Percentiles rank a stretch among this genome's conserved stretches.
Evolutionary conservation across 2,113 vertebrate species (phyloP).

Genomic region (Chionodraco myersi): DNA sequence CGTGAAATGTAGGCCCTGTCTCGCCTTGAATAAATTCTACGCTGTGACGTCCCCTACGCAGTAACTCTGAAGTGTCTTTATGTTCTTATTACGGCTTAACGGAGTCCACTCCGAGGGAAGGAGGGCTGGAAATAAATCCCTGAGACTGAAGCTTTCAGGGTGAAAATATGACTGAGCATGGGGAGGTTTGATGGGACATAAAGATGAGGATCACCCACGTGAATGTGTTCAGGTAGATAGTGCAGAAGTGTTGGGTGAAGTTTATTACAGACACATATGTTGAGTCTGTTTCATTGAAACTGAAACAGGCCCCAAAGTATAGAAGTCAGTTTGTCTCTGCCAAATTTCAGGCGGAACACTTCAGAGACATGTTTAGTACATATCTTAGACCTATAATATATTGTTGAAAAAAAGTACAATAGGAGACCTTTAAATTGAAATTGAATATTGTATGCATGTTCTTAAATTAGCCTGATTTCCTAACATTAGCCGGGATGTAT

Average conservation of each 20-base stretch:
- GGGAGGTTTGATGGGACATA: slow-evolving; percentile 34
- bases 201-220: slow-evolving; percentile 56
- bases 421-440: too few relatives aligned
- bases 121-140: slow-evolving; percentile 50
- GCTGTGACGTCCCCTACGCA: slow-evolving; percentile 32
- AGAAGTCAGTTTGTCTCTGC: not conserved
- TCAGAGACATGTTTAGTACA: too few relatives aligned
- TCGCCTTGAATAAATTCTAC: slow-evolving; percentile 66
- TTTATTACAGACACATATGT: slow-evolving; percentile 4
- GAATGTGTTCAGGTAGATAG: not conserved
- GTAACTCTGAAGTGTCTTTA: slow-evolving; percentile 66
- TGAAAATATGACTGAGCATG: slow-evolving; percentile 16
- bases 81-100: slow-evolving; percentile 70
- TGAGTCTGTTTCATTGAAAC: slow-evolving; percentile 2
- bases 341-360: too few relatives aligned
- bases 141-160: slow-evolving; percentile 19
- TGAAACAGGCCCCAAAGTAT: not conserved
- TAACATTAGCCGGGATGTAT: too few relatives aligned
- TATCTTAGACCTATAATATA: too few relatives aligned
- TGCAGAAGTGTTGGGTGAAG: not conserved
- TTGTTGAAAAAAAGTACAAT: too few relatives aligned
- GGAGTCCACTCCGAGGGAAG: slow-evolving; percentile 56
- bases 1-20: slow-evolving; percentile 61
- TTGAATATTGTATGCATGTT: too few relatives aligned
- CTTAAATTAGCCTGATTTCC: too few relatives aligned